Conservation (phyloP, 1,140 invertebrate species). For the Drosophila dunni region DNA sequence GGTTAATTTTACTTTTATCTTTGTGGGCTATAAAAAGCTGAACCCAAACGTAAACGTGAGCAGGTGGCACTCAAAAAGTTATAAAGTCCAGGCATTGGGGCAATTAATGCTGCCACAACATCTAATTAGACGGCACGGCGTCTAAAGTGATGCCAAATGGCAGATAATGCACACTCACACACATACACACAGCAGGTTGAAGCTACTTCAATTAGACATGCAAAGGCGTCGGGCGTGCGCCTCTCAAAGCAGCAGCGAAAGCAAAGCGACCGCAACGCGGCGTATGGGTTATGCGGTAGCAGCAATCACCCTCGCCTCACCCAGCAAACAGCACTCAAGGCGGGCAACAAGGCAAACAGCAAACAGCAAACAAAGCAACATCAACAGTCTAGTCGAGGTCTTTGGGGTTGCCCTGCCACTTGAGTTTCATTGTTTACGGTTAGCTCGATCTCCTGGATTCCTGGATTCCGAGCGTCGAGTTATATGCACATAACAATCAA, state of each 20-base stretch:
- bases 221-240: slow-evolving; percentile 59
- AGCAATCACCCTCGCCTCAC: slow-evolving; percentile 1
- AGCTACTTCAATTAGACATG: slow-evolving; percentile 59
- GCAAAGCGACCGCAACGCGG: slow-evolving; percentile 52
- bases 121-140: slow-evolving; percentile 71
- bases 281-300: slow-evolving; percentile 69
- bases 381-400: slow-evolving; percentile 40
- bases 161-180: slow-evolving; percentile 62
- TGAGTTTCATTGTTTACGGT: slow-evolving; percentile 65
- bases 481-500: slow-evolving; percentile 66
- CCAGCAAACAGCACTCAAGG: slow-evolving; percentile 27
- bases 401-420: slow-evolving; percentile 42
- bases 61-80: slow-evolving; percentile 58
- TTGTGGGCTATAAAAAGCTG: slow-evolving; percentile 53
- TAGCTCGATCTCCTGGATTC: slow-evolving; percentile 49
- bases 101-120: slow-evolving; percentile 76
- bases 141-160: slow-evolving; percentile 62
- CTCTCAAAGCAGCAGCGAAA: slow-evolving; percentile 60
- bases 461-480: slow-evolving; percentile 67
- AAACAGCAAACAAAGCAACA: slow-evolving; percentile 38
- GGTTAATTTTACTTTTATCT: slow-evolving; percentile 69
- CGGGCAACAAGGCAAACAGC: not conserved
- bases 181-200: slow-evolving; percentile 9
- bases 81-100: slow-evolving; percentile 66
- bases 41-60: not conserved